These are phyloP conservation scores for Aphidius ervi DNA, from an alignment of 1,140 invertebrate genomes.

Conservation along the genomic window DNA sequence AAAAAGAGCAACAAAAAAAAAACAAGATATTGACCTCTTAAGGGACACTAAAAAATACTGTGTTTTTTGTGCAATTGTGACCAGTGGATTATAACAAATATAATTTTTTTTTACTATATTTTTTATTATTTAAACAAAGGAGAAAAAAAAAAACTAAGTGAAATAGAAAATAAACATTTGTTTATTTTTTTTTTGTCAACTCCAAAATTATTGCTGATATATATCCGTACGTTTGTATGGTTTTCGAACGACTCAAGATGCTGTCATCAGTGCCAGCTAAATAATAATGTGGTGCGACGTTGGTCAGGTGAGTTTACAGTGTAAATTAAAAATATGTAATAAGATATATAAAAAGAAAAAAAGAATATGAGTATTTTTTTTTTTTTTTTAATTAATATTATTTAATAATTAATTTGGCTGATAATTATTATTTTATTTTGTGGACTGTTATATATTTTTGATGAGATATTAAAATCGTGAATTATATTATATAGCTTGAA, in stretches of 20 bases:
- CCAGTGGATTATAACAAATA: too few relatives aligned
- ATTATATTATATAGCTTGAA: too few relatives aligned
- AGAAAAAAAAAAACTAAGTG: too few relatives aligned
- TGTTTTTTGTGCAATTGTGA: too few relatives aligned
- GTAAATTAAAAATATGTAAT: conserved; percentile 1
- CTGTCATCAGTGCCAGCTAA: conserved; percentile 51
- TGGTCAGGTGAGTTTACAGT: conserved; percentile 49
- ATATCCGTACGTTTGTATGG: conserved; percentile 36
- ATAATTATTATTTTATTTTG: too few relatives aligned
- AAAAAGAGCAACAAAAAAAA: not conserved
- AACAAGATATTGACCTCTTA: too few relatives aligned
- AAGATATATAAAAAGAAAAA: not conserved
- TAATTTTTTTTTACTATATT: too few relatives aligned
- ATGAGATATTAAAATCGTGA: too few relatives aligned
- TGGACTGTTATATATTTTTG: too few relatives aligned
- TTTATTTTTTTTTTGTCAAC: conserved; percentile 3
- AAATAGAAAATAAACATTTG: too few relatives aligned
- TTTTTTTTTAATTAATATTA: not conserved
- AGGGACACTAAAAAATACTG: too few relatives aligned
- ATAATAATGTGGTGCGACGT: conserved; percentile 55
- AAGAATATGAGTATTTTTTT: not conserved
- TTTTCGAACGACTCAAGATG: conserved; percentile 48
- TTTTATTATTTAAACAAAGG: too few relatives aligned
- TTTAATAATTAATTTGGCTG: not conserved
- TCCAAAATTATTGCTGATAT: conserved; percentile 6